Percentiles rank a stretch among this genome's conserved stretches.
phyloP scores from a whole-genome alignment of 2,888 invertebrate genomes.

The Heterodera filipjevi region DNA sequence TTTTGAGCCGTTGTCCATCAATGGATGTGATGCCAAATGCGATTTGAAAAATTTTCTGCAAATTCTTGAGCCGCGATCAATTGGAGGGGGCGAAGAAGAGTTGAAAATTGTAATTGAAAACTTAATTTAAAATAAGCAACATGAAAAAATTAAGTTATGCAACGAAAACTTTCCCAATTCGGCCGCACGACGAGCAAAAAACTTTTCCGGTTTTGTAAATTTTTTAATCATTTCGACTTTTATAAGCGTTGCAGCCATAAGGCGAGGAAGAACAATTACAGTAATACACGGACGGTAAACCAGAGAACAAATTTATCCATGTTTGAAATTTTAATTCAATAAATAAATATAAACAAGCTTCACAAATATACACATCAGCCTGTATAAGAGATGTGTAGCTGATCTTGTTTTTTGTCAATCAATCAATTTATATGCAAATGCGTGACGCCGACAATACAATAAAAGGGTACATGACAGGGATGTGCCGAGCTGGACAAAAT shows the following conservation, averaged over 20 bases:
- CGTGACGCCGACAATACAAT: too few species aligned
- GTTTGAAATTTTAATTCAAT: too few species aligned
- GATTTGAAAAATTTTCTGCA: background rate
- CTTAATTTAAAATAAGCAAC: background rate
- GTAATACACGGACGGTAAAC: background rate
- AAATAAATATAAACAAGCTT: too few species aligned
- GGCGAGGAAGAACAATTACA: background rate
- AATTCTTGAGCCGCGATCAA: background rate
- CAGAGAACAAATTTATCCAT: too few species aligned
- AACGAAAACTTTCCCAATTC: background rate
- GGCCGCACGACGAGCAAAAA: background rate
- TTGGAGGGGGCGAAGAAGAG: background rate
- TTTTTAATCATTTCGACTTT: background rate
- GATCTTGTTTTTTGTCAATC: too few species aligned
- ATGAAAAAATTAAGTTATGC: background rate
- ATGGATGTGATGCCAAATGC: background rate
- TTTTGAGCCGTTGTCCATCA: background rate
- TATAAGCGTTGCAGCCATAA: background rate
- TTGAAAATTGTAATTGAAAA: background rate
- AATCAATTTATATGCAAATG: too few species aligned
- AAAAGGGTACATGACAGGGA: too few species aligned
- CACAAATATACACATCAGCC: too few species aligned
- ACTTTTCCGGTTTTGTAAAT: background rate
- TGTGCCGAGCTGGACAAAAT: too few species aligned
- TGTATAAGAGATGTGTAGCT: too few species aligned